Evolutionary conservation across 2,113 vertebrate genomes (phyloP).

Genomic region (Bagarius yarrelli): DNA sequence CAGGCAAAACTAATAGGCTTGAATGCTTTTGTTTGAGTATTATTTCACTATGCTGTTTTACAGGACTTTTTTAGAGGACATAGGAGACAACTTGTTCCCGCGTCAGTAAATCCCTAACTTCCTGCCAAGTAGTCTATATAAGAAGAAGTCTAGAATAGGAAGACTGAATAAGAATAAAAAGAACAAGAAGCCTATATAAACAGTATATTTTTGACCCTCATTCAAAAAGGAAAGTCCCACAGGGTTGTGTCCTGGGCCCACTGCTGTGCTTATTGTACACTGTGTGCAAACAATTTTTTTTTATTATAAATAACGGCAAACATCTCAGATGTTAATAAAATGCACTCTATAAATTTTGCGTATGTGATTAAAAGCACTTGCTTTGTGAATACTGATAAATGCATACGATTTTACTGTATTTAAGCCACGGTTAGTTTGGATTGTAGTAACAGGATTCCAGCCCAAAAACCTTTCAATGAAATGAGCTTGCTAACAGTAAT

Average conservation of each 20-base stretch:
- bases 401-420: neutral
- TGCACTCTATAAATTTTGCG: neutral
- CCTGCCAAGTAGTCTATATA: neutral
- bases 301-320: neutral
- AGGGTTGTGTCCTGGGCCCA: neutral
- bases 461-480: neutral
- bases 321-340: neutral
- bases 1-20: too few species aligned
- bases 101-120: neutral
- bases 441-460: neutral
- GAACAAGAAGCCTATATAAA: neutral
- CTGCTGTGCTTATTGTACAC: neutral
- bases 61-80: neutral
- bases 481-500: neutral
- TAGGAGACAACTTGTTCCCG: neutral
- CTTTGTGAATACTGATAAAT: constrained; percentile 1
- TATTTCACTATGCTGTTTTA: too few species aligned
- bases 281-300: neutral
- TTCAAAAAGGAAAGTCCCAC: neutral
- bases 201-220: neutral
- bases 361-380: neutral
- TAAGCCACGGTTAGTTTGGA: neutral
- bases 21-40: too few species aligned
- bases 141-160: too few species aligned
- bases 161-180: too few species aligned